Evolutionary conservation across 2,113 vertebrate species (phyloP).

Genomic region (Oxygymnocypris stewartii): DNA sequence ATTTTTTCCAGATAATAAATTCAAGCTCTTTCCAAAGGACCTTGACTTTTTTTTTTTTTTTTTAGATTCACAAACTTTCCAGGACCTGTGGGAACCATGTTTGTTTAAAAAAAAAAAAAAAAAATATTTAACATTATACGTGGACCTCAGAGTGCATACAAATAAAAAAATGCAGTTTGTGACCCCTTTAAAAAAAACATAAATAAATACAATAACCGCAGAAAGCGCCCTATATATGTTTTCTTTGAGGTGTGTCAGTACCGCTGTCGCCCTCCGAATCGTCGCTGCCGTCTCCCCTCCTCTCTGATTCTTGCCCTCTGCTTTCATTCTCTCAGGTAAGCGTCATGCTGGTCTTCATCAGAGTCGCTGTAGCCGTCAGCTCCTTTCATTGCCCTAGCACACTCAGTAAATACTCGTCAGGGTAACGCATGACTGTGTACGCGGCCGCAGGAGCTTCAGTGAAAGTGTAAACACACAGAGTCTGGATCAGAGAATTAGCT

Average conservation of each 20-base stretch:
- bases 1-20: too few relatives aligned
- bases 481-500: slow-evolving; percentile 28
- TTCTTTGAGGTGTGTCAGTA: slow-evolving; percentile 60
- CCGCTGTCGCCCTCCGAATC: slow-evolving; percentile 90
- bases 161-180: too few relatives aligned
- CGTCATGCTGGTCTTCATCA: slow-evolving; percentile 92
- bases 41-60: too few relatives aligned
- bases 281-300: slow-evolving; percentile 89
- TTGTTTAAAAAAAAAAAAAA: too few relatives aligned
- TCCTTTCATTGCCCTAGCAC: slow-evolving; percentile 86
- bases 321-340: slow-evolving; percentile 97
- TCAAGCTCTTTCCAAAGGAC: too few relatives aligned
- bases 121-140: too few relatives aligned
- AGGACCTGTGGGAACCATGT: too few relatives aligned
- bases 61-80: too few relatives aligned
- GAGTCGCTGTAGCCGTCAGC: slow-evolving; percentile 90
- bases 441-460: neutral
- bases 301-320: slow-evolving; percentile 97
- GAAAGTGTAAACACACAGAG: slow-evolving; percentile 54
- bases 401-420: slow-evolving; percentile 61
- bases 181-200: too few relatives aligned
- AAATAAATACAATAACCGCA: too few relatives aligned
- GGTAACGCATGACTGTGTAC: slow-evolving; percentile 45
- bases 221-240: too few relatives aligned
- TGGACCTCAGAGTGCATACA: too few relatives aligned